phyloP scores from a whole-genome alignment of 2,888 invertebrate genomes.

The Dryocosmus kuriphilus region DNA sequence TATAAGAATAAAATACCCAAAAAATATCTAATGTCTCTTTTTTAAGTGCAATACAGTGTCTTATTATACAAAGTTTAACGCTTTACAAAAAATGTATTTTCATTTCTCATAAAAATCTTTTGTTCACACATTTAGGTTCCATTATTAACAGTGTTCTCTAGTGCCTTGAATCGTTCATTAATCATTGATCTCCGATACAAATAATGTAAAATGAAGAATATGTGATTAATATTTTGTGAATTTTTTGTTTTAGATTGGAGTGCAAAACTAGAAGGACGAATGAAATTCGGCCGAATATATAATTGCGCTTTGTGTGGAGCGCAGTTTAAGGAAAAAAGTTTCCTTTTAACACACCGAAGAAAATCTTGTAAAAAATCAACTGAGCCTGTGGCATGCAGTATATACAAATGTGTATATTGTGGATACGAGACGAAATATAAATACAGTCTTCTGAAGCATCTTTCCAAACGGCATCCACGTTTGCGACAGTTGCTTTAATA shows the following conservation, averaged over 20 bases:
- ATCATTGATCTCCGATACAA: no score
- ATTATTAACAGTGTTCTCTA: no score
- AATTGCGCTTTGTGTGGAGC: not conserved
- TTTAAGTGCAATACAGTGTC: no score
- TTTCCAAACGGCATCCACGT: conserved; percentile 43
- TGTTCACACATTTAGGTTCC: no score
- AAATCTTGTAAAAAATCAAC: conserved; percentile 3
- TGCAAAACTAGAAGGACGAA: not conserved
- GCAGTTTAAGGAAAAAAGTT: not conserved
- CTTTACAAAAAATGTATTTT: no score
- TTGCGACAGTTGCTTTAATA: not conserved
- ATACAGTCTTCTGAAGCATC: conserved; percentile 72
- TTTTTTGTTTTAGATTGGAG: not conserved
- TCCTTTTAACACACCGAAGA: not conserved
- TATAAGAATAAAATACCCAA: no score
- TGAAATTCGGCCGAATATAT: not conserved
- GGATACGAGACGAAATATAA: conserved; percentile 74
- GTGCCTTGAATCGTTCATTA: no score
- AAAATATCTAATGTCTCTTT: no score
- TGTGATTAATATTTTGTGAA: not conserved
- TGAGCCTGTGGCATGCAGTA: not conserved
- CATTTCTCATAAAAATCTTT: no score
- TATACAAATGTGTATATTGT: conserved; percentile 74
- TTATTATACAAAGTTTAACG: no score
- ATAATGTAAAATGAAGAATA: no score